Conservation (phyloP, 2,888 invertebrate genomes). For the Hydraecia micacea region DNA sequence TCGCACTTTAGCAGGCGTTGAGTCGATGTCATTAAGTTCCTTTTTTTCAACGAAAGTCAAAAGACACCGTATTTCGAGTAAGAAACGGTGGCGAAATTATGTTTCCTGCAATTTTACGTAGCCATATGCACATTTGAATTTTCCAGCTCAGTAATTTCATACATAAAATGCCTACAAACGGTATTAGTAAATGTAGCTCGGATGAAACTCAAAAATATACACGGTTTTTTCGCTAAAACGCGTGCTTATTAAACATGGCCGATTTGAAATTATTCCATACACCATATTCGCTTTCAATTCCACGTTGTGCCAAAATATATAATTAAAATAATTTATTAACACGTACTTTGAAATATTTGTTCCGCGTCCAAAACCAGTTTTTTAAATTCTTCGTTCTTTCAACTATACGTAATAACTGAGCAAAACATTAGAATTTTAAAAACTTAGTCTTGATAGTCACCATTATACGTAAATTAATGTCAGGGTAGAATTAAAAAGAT, state of each 20-base stretch:
- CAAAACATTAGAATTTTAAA: slow-evolving; percentile 83
- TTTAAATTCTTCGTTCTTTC: slow-evolving; percentile 66
- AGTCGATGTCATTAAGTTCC: slow-evolving; percentile 69
- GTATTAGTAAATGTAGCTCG: slow-evolving; percentile 62
- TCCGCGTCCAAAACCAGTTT: slow-evolving; percentile 70
- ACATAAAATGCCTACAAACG: slow-evolving; percentile 66
- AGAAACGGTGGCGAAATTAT: slow-evolving; percentile 67
- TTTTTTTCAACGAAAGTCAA: slow-evolving; percentile 69
- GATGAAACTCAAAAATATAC: slow-evolving; percentile 63
- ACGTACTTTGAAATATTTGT: slow-evolving; percentile 64
- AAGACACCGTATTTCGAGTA: slow-evolving; percentile 64
- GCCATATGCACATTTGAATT: slow-evolving; percentile 70
- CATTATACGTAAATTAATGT: slow-evolving; percentile 97
- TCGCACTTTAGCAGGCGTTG: slow-evolving; percentile 71
- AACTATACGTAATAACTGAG: slow-evolving; percentile 84
- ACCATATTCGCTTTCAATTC: slow-evolving; percentile 78
- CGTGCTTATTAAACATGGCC: slow-evolving; percentile 62
- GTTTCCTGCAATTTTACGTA: slow-evolving; percentile 70
- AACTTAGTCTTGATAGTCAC: slow-evolving; percentile 91
- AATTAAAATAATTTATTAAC: slow-evolving; percentile 73
- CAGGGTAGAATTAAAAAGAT: slow-evolving; percentile 92
- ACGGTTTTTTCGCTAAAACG: slow-evolving; percentile 55
- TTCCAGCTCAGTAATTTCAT: slow-evolving; percentile 69
- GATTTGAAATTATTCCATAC: slow-evolving; percentile 55
- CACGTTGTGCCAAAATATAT: slow-evolving; percentile 88